A percentile compares a stretch with the other conserved stretches of the same genome.
phyloP scores from a whole-genome alignment of 2,113 vertebrate species.

The Dendropsophus ebraccatus region DNA sequence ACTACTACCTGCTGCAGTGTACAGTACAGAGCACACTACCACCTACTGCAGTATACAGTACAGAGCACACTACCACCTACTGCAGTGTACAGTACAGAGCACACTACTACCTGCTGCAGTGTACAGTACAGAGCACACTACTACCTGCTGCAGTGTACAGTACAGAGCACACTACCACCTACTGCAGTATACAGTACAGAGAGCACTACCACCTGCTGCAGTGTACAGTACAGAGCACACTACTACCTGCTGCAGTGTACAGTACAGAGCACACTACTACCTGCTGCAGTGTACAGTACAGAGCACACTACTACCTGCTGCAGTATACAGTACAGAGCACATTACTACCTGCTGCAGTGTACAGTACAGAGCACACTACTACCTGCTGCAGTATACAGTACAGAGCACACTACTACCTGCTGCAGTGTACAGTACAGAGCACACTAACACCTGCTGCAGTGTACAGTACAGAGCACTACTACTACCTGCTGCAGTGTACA shows the following conservation, averaged over 20 bases:
- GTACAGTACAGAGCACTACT: not conserved
- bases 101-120: not conserved
- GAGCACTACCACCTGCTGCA: not conserved
- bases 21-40: not conserved
- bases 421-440: not conserved
- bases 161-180: not conserved
- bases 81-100: not conserved
- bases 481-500: not conserved
- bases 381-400: not conserved
- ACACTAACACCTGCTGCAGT: not conserved
- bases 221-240: not conserved
- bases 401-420: not conserved
- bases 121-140: not conserved
- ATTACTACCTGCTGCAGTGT: not conserved
- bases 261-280: not conserved
- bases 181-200: not conserved
- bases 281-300: not conserved
- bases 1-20: not conserved
- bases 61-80: not conserved
- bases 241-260: not conserved
- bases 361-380: not conserved
- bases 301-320: not conserved
- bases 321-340: not conserved
- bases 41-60: not conserved
- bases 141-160: not conserved